Conservation (phyloP, 1,140 invertebrate genomes). For the Dolichoris vasculosae region DNA sequence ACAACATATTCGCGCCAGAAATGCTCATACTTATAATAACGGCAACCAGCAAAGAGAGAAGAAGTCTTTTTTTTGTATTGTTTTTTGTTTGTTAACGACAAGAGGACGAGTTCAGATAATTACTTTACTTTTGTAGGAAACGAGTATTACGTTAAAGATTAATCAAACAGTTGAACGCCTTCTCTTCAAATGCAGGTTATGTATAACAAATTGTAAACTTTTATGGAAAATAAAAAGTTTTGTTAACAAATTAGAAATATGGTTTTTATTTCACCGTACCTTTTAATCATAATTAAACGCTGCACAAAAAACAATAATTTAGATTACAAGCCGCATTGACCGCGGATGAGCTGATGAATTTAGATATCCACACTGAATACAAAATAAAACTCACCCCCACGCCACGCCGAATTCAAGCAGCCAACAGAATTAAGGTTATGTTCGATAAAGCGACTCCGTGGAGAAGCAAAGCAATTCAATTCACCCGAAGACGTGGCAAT, state of each 20-base stretch:
- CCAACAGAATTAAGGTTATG: background rate
- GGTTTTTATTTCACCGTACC: slow-evolving; percentile 12
- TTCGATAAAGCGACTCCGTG: background rate
- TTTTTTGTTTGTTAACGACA: slow-evolving; percentile 6
- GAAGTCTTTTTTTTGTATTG: background rate
- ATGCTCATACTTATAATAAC: slow-evolving; percentile 22
- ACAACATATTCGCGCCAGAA: slow-evolving; percentile 27
- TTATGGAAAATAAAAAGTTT: slow-evolving; percentile 29
- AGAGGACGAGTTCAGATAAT: slow-evolving; percentile 6
- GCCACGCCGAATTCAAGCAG: background rate
- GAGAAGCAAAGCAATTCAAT: background rate
- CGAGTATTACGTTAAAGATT: slow-evolving; percentile 6
- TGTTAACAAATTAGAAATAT: slow-evolving; percentile 4
- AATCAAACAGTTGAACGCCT: slow-evolving; percentile 12
- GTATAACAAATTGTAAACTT: slow-evolving; percentile 20
- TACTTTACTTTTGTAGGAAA: background rate
- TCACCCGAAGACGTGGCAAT: background rate
- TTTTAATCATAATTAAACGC: slow-evolving; percentile 35
- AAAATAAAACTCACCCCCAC: slow-evolving; percentile 8
- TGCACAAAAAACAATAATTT: background rate
- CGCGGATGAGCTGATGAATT: background rate
- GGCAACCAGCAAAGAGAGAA: slow-evolving; percentile 28
- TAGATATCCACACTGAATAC: slow-evolving; percentile 18
- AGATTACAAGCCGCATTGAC: background rate
- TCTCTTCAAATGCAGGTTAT: slow-evolving; percentile 39